Evolutionary conservation across 2,888 invertebrate species (phyloP).

Genomic region (Strigamia crassipes): DNA sequence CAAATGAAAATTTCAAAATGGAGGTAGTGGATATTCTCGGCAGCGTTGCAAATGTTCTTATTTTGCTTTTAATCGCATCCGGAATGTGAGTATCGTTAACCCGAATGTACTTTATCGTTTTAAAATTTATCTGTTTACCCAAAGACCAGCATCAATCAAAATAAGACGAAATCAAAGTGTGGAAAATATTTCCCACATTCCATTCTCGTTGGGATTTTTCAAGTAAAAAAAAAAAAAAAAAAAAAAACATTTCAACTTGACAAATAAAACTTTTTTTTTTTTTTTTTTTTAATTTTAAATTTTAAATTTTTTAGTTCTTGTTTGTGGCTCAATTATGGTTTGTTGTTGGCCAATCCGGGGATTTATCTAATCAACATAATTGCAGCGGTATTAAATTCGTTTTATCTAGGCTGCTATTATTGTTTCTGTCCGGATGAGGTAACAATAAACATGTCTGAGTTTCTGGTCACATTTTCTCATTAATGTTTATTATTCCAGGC

Average conservation of each 20-base stretch:
- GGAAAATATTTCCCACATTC: background rate
- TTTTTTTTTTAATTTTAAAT: background rate
- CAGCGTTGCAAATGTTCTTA: background rate
- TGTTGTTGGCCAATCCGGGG: background rate
- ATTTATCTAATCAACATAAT: background rate
- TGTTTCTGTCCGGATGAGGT: slow-evolving; percentile 8
- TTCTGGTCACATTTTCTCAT: too few species aligned
- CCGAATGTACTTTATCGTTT: background rate
- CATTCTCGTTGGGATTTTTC: background rate
- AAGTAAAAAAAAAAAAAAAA: background rate
- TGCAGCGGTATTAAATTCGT: background rate
- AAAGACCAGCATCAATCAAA: background rate
- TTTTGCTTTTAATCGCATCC: background rate
- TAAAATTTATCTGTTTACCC: background rate
- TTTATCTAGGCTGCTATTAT: slow-evolving; percentile 6
- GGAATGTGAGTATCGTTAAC: background rate
- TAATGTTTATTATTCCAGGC: too few species aligned
- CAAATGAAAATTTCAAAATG: background rate
- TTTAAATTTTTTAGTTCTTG: background rate
- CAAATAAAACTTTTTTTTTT: too few species aligned
- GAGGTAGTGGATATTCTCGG: background rate
- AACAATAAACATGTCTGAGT: too few species aligned
- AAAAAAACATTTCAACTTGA: too few species aligned
- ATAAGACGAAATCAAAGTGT: background rate
- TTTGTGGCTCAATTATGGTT: background rate